Evolutionary conservation across 1,140 invertebrate genomes (phyloP), one percentile per base, ranked within the genome.

Genomic region (Ridgeia piscesae): DNA sequence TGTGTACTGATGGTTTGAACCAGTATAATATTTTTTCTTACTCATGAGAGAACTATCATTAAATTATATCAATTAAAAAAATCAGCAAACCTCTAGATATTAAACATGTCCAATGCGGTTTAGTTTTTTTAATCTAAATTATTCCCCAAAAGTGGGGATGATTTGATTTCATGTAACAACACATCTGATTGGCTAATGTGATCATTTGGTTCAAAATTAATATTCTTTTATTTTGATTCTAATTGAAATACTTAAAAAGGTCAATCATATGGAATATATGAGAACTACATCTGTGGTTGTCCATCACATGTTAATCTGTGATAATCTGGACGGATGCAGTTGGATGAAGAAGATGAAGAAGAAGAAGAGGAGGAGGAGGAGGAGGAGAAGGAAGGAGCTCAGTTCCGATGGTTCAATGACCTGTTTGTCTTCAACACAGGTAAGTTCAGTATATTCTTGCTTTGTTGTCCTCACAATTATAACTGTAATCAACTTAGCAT

Each of bases 401-500:
- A 95, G 48, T 96, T 95, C 94, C 95, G 95, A 42, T 96, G 95
- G 95, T 95, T 95, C 91, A 95, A 95, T 94, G 95, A 95, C 92
- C 93, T 96, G 1, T 95, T 93, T 94, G 93, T 95, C 21, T 94
- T 94, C 93, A 94, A 96, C 91, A 95, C 95, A 94, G 94, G 95
- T 96, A 91, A 92, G 91, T 90, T 0, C 6, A 6, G 6, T 35
- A 6, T 17, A 33, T 35, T 8, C 33, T 35, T 42, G n/a, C n/a
- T n/a, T n/a, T n/a, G n/a, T 42, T 42, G 42, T 42, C 42, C 11
- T 11, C 42, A 42, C 42, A 42, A 11, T 6, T 42, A 4, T 42
- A 42, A 42, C 42, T 42, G 11, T 42, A 42, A 42, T 42, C 4
- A 11, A 42, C 4, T 42, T 42, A 6, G 11, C 42, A 11, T 42